Percentiles rank a stretch among this genome's conserved stretches.
phyloP scores from a whole-genome alignment of 2,888 invertebrate genomes.

The Noctua janthina region DNA sequence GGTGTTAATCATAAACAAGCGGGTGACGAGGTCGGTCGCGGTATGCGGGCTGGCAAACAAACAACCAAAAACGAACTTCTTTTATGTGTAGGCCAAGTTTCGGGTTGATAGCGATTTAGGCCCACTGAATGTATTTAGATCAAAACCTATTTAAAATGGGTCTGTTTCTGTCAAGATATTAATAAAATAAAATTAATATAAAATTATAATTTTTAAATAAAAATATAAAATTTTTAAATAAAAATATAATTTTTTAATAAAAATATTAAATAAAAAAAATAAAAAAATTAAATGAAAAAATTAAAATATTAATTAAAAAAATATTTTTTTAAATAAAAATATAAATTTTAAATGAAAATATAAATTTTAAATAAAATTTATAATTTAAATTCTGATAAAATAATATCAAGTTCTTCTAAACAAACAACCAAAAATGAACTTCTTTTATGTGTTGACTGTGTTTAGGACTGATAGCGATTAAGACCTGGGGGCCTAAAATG shows the following conservation, averaged over 20 bases:
- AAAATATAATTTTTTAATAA: too few species aligned
- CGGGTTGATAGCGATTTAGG: slow-evolving; percentile 27
- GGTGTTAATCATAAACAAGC: slow-evolving; percentile 70
- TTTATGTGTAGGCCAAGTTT: slow-evolving; percentile 69
- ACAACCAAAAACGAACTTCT: slow-evolving; percentile 71
- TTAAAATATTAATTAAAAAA: too few species aligned
- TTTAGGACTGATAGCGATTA: slow-evolving; percentile 22
- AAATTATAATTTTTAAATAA: too few species aligned
- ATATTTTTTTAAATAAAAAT: too few species aligned
- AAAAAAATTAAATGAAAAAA: too few species aligned
- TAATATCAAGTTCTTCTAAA: slow-evolving; percentile 62
- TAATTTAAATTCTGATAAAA: too few species aligned
- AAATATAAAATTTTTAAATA: too few species aligned
- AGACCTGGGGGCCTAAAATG: neutral
- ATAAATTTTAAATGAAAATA: too few species aligned
- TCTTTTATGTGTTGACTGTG: slow-evolving; percentile 71
- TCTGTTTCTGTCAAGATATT: slow-evolving; percentile 66
- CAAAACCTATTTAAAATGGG: slow-evolving; percentile 67
- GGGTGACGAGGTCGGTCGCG: slow-evolving; percentile 63
- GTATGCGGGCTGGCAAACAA: slow-evolving; percentile 83
- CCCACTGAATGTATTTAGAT: neutral
- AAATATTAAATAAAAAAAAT: too few species aligned
- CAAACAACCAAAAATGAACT: slow-evolving; percentile 71
- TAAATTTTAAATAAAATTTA: too few species aligned
- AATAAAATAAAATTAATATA: too few species aligned